These are phyloP conservation scores for Pseudococcus jackbeardsleyi DNA, from an alignment of 2,888 invertebrate species.

Conservation along the genomic window DNA sequence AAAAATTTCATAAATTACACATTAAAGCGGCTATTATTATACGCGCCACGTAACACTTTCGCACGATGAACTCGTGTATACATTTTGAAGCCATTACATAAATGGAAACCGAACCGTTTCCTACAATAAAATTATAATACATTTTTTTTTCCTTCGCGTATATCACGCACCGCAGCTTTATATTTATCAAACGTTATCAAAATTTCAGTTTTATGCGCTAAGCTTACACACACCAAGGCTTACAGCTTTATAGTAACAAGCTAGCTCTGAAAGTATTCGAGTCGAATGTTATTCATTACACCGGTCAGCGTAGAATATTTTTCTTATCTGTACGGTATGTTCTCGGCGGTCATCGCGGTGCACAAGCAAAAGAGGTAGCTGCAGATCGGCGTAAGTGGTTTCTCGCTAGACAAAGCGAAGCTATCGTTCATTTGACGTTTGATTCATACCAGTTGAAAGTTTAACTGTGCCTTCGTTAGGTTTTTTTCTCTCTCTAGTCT, in stretches of 20 bases:
- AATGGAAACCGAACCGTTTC: slow-evolving; percentile 32
- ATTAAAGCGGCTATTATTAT: slow-evolving; percentile 24
- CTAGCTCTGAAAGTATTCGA: not conserved
- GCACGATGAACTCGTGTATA: slow-evolving; percentile 22
- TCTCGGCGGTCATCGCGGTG: slow-evolving; percentile 50
- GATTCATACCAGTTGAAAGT: slow-evolving; percentile 61
- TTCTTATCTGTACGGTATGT: slow-evolving; percentile 17
- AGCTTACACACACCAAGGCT: not conserved
- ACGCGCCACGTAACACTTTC: slow-evolving; percentile 28
- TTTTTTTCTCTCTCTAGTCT: slow-evolving; percentile 35
- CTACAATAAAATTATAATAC: slow-evolving; percentile 23
- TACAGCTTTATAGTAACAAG: not conserved
- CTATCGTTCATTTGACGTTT: slow-evolving; percentile 58
- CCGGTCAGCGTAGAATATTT: not conserved
- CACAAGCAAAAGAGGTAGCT: slow-evolving; percentile 22
- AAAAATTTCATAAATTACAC: slow-evolving; percentile 27
- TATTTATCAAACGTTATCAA: slow-evolving; percentile 28
- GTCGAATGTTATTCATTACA: slow-evolving; percentile 10
- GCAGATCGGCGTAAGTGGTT: slow-evolving; percentile 31
- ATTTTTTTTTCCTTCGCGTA: not conserved
- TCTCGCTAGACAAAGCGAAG: slow-evolving; percentile 42
- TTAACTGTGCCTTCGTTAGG: slow-evolving; percentile 45
- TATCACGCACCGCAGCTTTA: slow-evolving; percentile 11
- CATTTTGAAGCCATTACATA: slow-evolving; percentile 11
- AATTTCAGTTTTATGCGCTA: not conserved